phyloP scores from a whole-genome alignment of 2,888 invertebrate species.

The Alloplasta piceator region DNA sequence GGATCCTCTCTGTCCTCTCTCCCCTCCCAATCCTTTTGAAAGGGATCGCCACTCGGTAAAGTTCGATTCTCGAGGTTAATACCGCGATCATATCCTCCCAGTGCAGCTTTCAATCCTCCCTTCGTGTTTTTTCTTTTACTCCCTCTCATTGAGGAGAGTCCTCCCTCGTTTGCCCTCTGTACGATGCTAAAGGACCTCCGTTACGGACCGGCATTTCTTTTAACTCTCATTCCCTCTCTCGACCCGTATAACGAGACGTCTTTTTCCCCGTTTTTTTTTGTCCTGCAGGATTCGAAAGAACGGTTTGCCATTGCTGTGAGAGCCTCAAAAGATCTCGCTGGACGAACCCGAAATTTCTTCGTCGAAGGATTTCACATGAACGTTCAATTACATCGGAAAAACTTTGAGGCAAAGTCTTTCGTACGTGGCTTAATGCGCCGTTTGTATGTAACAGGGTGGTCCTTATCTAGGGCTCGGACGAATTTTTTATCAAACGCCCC shows the following conservation, averaged over 20 bases:
- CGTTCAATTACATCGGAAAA: slow-evolving; percentile 47
- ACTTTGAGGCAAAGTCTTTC: slow-evolving; percentile 15
- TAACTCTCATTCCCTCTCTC: slow-evolving; percentile 36
- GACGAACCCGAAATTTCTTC: neutral
- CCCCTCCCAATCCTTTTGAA: slow-evolving; percentile 29
- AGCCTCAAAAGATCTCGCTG: neutral
- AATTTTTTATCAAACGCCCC: too few species aligned
- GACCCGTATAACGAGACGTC: slow-evolving; percentile 25
- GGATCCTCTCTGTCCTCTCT: neutral
- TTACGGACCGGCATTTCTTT: slow-evolving; percentile 23
- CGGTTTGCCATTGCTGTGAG: slow-evolving; percentile 28
- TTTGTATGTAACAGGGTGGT: too few species aligned
- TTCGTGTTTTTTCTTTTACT: slow-evolving; percentile 12
- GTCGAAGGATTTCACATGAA: slow-evolving; percentile 7
- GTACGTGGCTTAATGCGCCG: neutral
- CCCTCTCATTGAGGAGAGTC: neutral
- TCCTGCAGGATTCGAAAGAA: neutral
- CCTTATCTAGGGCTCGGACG: too few species aligned
- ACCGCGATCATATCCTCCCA: slow-evolving; percentile 30
- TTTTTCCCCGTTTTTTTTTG: slow-evolving; percentile 1
- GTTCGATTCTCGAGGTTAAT: slow-evolving; percentile 50
- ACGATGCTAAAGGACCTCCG: slow-evolving; percentile 25
- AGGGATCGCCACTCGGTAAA: slow-evolving; percentile 32
- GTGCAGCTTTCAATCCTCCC: slow-evolving; percentile 10
- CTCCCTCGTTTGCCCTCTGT: slow-evolving; percentile 20